A percentile compares a stretch with the other conserved stretches of the same genome.
These are phyloP conservation scores for Glossophaga mutica DNA, from an alignment of 2,797 vertebrate genomes.

Conservation along the genomic window DNA sequence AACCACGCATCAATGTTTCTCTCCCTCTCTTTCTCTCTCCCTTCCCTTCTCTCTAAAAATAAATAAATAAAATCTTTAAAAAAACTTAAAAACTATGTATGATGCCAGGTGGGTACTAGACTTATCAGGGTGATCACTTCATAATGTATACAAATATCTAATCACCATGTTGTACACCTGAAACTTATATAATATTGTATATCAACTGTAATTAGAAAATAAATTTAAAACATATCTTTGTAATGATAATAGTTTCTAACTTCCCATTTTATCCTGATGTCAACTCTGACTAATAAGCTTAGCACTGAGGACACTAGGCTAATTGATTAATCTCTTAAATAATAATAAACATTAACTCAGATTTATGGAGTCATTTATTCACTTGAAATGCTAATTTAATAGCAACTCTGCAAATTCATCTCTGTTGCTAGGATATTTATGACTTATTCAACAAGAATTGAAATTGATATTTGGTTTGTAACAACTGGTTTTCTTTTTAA, in stretches of 20 bases:
- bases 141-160: background rate
- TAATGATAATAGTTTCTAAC: background rate
- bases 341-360: background rate
- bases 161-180: background rate
- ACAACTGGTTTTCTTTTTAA: background rate
- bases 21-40: too few species aligned
- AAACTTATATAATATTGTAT: background rate
- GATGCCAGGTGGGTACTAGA: background rate
- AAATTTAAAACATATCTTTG: background rate
- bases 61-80: too few species aligned
- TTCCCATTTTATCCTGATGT: background rate
- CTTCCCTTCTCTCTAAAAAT: too few species aligned
- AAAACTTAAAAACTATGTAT: background rate
- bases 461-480: slow-evolving; percentile 10
- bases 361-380: background rate
- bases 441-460: background rate
- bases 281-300: background rate
- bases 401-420: background rate
- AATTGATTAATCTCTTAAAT: background rate
- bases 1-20: too few species aligned
- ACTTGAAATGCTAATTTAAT: slow-evolving; percentile 10
- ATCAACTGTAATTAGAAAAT: background rate
- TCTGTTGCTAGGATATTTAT: slow-evolving; percentile 6
- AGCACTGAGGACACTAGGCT: background rate
- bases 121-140: background rate